Percentiles rank a stretch among this genome's conserved stretches.
Conservation (phyloP, 2,797 vertebrate genomes). For the Muscicapa striata region DNA sequence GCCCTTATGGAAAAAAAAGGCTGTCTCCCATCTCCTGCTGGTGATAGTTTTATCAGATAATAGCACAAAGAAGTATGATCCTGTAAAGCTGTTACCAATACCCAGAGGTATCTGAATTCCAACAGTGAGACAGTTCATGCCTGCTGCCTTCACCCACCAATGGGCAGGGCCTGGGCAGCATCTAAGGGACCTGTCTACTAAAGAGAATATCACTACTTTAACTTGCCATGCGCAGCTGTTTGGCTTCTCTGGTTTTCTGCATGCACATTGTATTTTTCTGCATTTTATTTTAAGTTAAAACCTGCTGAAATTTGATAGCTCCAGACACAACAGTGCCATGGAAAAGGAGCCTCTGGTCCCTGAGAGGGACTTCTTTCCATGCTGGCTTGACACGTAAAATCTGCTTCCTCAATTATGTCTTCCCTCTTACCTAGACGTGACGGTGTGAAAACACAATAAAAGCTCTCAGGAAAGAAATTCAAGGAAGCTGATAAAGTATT, state of each 20-base stretch:
- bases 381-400: constrained; percentile 36
- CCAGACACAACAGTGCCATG: background rate
- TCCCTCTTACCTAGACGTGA: background rate
- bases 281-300: constrained; percentile 7
- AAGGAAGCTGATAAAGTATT: constrained; percentile 10
- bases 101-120: background rate
- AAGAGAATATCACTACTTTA: background rate
- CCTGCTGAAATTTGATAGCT: background rate
- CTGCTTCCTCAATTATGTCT: constrained; percentile 19
- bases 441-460: constrained; percentile 35
- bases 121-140: background rate
- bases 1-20: background rate
- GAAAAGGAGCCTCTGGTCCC: constrained; percentile 17
- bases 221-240: background rate
- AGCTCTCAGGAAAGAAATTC: background rate
- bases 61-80: background rate
- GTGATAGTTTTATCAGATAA: constrained; percentile 39
- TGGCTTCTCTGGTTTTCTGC: background rate
- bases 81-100: constrained; percentile 16
- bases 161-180: background rate
- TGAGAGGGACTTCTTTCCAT: background rate
- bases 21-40: constrained; percentile 10
- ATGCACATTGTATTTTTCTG: rapidly evolving
- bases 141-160: background rate
- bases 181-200: background rate